These are phyloP conservation scores for Myotis findleyi DNA, from an alignment of 2,797 vertebrate species.

Conservation along the genomic window DNA sequence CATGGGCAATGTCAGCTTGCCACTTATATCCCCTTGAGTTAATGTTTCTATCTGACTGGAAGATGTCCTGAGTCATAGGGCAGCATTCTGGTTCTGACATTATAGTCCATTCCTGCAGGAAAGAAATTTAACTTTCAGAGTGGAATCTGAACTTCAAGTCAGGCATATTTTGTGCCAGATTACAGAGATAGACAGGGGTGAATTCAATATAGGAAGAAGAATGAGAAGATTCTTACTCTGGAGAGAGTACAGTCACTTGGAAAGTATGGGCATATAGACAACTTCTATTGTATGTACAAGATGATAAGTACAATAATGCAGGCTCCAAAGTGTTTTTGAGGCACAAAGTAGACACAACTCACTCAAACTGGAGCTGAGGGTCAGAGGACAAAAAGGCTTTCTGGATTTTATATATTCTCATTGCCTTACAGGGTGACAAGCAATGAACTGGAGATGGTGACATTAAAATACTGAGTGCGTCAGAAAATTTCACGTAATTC, in stretches of 20 bases:
- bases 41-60: not conserved
- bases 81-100: not conserved
- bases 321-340: not conserved
- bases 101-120: not conserved
- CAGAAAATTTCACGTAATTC: conserved; percentile 27
- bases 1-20: not conserved
- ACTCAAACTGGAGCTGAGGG: not conserved
- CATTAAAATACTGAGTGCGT: not conserved
- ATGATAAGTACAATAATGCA: not conserved
- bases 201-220: conserved; percentile 21
- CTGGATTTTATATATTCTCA: not conserved
- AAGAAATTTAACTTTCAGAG: conserved; percentile 21
- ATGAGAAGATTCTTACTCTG: not conserved
- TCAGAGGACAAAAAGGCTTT: not conserved
- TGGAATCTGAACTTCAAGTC: not conserved
- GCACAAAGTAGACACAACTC: not conserved
- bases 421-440: not conserved
- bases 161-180: not conserved
- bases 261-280: not conserved
- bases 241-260: not conserved
- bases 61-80: not conserved
- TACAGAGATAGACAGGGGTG: not conserved
- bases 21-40: not conserved
- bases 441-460: not conserved
- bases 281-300: not conserved